These are phyloP conservation scores for Pantherophis vulpinus DNA, from an alignment of 2,797 vertebrate species.

Conservation along the genomic window DNA sequence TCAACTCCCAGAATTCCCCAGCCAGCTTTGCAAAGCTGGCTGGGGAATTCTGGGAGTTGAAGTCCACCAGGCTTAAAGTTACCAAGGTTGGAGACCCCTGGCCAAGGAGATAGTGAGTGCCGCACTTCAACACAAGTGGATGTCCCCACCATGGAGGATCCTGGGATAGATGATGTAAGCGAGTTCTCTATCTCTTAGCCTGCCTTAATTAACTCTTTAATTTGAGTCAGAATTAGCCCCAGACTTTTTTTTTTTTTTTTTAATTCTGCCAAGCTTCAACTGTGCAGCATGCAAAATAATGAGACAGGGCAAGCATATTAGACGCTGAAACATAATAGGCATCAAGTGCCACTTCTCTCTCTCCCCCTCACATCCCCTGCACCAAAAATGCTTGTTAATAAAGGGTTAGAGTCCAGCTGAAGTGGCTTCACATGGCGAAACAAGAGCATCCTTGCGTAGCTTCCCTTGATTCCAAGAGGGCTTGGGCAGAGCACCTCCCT, in stretches of 20 bases:
- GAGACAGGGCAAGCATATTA: neutral
- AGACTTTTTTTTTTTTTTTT: too few relatives aligned
- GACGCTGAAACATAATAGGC: neutral
- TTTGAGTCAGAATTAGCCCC: neutral
- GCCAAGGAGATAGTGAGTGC: neutral
- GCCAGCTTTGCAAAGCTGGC: too few relatives aligned
- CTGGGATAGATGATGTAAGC: too few relatives aligned
- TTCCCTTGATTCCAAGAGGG: neutral
- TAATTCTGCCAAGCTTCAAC: neutral
- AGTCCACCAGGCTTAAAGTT: too few relatives aligned
- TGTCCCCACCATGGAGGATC: neutral
- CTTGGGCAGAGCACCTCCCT: neutral
- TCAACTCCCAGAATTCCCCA: too few relatives aligned
- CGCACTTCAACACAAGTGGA: neutral
- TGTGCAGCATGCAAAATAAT: neutral
- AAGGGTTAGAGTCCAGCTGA: neutral
- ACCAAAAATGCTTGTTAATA: neutral
- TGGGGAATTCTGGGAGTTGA: too few relatives aligned
- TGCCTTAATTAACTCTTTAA: neutral
- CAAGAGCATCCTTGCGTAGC: neutral
- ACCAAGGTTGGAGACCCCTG: too few relatives aligned
- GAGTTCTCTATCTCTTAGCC: neutral
- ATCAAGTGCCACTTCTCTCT: neutral
- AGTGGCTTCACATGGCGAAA: neutral
- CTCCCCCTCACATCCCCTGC: rapidly evolving